Conservation (phyloP, 1,140 invertebrate species). For the Grapholita molesta region DNA sequence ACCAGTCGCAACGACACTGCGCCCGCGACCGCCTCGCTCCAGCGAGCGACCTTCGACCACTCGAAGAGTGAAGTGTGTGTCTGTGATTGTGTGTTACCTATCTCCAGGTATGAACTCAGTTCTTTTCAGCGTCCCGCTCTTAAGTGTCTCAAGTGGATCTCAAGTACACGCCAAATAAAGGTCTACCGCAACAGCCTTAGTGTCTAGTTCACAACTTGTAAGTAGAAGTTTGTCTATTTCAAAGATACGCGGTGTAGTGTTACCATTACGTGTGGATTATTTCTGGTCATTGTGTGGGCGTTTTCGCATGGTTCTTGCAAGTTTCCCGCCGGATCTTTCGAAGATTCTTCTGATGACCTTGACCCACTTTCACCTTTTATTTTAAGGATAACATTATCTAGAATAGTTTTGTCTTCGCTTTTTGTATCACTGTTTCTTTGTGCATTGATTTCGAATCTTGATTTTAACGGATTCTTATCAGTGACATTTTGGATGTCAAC, state of each 20-base stretch:
- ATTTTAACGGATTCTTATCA: background rate
- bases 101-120: conserved; percentile 42
- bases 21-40: conserved; percentile 61
- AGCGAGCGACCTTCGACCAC: conserved; percentile 69
- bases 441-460: no score
- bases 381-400: conserved; percentile 19
- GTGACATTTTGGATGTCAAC: no score
- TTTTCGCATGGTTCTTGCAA: conserved; percentile 11
- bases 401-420: background rate
- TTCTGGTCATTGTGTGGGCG: conserved; percentile 38
- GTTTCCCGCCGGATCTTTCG: background rate
- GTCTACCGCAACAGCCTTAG: background rate
- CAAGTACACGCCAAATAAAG: background rate
- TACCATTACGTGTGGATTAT: conserved; percentile 69
- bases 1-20: conserved; percentile 65
- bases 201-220: background rate
- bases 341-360: conserved; percentile 48
- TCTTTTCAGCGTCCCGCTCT: conserved; percentile 5
- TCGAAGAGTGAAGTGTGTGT: conserved; percentile 71
- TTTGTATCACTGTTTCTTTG: background rate
- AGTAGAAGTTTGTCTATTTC: conserved; percentile 35
- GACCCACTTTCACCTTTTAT: conserved; percentile 44
- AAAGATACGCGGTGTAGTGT: conserved; percentile 59
- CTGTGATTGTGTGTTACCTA: conserved; percentile 60
- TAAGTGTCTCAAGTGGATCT: background rate